Evolutionary conservation across 2,113 vertebrate genomes (phyloP).

Genomic region (Oncorhynchus clarkii): DNA sequence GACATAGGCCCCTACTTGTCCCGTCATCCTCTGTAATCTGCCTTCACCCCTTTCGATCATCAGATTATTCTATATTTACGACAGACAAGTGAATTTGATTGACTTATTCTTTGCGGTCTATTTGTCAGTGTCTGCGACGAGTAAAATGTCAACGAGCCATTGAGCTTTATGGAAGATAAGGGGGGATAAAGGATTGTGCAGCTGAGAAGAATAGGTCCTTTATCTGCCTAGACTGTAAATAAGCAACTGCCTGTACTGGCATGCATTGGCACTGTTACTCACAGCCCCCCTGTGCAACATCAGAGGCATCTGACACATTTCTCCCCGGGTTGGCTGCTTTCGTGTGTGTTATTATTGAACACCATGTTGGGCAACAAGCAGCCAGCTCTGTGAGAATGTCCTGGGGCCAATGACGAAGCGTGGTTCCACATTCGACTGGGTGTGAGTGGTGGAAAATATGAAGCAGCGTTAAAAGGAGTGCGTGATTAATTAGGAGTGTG

Average conservation of each 20-base stretch:
- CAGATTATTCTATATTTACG: neutral
- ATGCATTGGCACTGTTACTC: neutral
- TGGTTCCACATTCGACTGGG: conserved; percentile 1
- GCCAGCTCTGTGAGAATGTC: neutral
- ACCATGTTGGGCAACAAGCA: conserved; percentile 31
- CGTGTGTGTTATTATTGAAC: neutral
- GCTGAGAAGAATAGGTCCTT: neutral
- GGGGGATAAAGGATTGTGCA: neutral
- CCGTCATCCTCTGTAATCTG: neutral
- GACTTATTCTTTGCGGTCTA: neutral
- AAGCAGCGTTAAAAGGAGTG: conserved; percentile 4
- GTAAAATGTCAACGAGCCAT: neutral
- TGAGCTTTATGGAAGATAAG: neutral
- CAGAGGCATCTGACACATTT: neutral
- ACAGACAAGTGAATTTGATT: neutral
- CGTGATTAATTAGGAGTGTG: conserved; percentile 22
- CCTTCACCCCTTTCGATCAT: neutral
- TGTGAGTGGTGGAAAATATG: conserved; percentile 22
- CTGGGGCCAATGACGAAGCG: conserved; percentile 2
- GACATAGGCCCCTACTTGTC: too few species aligned
- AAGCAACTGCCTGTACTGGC: conserved; percentile 20
- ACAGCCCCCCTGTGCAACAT: neutral
- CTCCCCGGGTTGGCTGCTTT: neutral
- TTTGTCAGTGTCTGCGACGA: too few species aligned
- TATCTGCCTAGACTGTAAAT: neutral